phyloP scores from a whole-genome alignment of 2,888 invertebrate genomes.

The Euproctis similis region DNA sequence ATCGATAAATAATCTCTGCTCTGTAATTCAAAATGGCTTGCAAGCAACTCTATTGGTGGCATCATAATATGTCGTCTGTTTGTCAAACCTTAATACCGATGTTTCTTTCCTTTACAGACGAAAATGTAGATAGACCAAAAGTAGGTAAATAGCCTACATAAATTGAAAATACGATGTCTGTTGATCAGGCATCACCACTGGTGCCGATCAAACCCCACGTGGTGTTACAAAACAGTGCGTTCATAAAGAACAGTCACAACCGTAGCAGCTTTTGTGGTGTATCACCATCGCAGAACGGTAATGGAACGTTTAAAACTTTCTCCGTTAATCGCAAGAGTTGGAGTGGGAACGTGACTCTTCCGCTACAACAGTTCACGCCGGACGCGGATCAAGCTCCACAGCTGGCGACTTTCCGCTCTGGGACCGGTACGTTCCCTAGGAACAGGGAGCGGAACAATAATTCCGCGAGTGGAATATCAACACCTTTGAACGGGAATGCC shows the following conservation, averaged over 20 bases:
- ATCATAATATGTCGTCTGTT: conserved; percentile 20
- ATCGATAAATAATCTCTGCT: conserved; percentile 30
- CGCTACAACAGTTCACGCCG: conserved; percentile 63
- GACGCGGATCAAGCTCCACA: conserved; percentile 56
- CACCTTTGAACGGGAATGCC: conserved; percentile 70
- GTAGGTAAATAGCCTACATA: conserved; percentile 46
- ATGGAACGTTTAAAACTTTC: conserved; percentile 69
- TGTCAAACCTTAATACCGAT: conserved; percentile 30
- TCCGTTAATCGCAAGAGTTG: conserved; percentile 72
- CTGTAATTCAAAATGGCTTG: conserved; percentile 20
- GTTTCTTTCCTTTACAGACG: conserved; percentile 65
- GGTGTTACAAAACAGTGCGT: conserved; percentile 58
- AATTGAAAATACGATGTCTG: conserved; percentile 67
- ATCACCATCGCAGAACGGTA: conserved; percentile 60
- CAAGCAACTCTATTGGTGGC: conserved; percentile 52
- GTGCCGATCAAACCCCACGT: conserved; percentile 71
- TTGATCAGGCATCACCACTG: conserved; percentile 70
- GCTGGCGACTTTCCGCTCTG: conserved; percentile 67
- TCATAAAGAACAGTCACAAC: conserved; percentile 72
- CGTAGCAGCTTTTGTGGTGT: conserved; percentile 73
- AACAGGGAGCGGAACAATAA: conserved; percentile 71
- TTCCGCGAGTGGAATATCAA: conserved; percentile 67
- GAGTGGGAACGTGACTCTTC: conserved; percentile 72
- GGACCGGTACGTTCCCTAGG: conserved; percentile 69
- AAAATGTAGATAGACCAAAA: conserved; percentile 67